Conservation (phyloP, 64 coral and sea anemone genomes). For the Pocillopora verrucosa region DNA sequence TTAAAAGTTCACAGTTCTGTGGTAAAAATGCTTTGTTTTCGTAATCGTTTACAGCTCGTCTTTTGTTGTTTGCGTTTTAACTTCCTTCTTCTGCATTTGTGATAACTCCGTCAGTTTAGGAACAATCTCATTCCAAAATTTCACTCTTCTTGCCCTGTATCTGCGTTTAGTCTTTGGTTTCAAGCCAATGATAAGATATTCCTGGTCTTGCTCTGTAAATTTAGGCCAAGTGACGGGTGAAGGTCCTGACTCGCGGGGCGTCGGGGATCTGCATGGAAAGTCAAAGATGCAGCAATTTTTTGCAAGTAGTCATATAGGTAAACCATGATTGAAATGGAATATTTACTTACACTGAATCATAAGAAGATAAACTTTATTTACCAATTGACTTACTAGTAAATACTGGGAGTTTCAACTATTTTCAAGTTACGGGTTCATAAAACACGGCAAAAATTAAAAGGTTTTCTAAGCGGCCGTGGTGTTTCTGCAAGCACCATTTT, state of each 20-base stretch:
- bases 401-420: no score
- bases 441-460: no score
- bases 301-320: no score
- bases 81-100: neutral
- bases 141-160: constrained; percentile 44
- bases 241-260: constrained; percentile 8
- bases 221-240: constrained; percentile 55
- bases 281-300: neutral
- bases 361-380: no score
- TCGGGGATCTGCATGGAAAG: constrained; percentile 45
- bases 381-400: no score
- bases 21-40: no score
- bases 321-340: no score
- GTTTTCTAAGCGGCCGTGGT: no score
- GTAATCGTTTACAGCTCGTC: constrained; percentile 12
- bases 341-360: no score
- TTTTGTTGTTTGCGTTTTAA: neutral
- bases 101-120: neutral
- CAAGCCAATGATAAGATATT: constrained; percentile 52
- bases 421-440: no score
- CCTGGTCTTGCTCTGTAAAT: constrained; percentile 50
- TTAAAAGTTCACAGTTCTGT: no score
- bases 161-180: constrained; percentile 41
- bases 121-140: constrained; percentile 81
- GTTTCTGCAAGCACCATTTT: no score